Evolutionary conservation across 2,797 vertebrate genomes (phyloP), one percentile per base, ranked within the genome.

Genomic region (Catharus ustulatus): DNA sequence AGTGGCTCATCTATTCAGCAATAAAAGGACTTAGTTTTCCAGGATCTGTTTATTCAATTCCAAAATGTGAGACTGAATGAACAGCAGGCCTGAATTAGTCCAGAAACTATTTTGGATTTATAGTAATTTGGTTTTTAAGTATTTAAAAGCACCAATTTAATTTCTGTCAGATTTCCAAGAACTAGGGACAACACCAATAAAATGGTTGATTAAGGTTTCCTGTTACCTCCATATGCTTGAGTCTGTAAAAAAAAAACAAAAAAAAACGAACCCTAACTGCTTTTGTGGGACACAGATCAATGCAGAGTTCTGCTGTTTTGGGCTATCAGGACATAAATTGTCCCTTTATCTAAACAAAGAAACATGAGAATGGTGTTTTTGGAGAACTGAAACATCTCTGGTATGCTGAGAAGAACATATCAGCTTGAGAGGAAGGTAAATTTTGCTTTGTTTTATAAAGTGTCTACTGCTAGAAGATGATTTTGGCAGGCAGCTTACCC

Each of bases 281-380:
- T 72, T 15, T 43, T 3, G 0, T 29, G 43, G 14, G 22, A 23
- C 1, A 10, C 22, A 68, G 38, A 30, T 58, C 4, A 18, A 1
- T 5, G 32, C 24, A 36, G 13, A 71, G 17, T 10, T 34, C n/a
- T 45, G 32, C 22, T 92, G 5, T 55, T 81, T 7, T 63, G 8
- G 10, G 16, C 10, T 48, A 3, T 29, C 3, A 3, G 23, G 36
- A 30, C 1, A 2, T 42, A 4, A 52, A 52, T 52, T 2, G 0
- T 51, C 2, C n/a, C 45, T 86, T 74, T 13, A 34, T 80, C 22
- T 67, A 54, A 55, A 34, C 18, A 51, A 49, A 79, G 42, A 51
- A 29, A 32, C 24, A 2, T 26, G 14, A 43, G 26, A 85, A 24
- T 6, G 9, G 8, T 73, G 7, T 14, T 58, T 84, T 29, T 6